Evolutionary conservation across 2,888 invertebrate genomes (phyloP), one percentile per base, ranked within the genome.

Genomic region (Adineta ricciae): DNA sequence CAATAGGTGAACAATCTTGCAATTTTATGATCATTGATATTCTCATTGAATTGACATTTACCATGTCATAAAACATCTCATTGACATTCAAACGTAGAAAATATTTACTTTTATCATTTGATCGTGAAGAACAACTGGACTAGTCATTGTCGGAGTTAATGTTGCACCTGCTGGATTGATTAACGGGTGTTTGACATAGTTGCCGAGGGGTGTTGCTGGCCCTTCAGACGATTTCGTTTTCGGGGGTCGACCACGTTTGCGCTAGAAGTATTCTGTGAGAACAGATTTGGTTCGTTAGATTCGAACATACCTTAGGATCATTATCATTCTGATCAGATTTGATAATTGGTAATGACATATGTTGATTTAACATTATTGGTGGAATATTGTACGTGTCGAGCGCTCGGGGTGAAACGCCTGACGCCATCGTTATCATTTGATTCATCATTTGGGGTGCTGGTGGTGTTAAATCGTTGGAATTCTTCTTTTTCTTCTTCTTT

Each of bases 221-320:
- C 41, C 41, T n/a, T 78, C 78, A 8, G 38, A 41, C 5, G 78
- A 78, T 78, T 78, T 78, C n/a, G 41, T 78, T 78, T 78, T 78
- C 14, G 78, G 78, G 38, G 78, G 78, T 24, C 78, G 78, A 78
- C 78, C 78, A 78, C 78, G 78, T 41, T 78, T 78, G n/a, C 78
- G 38, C 78, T 78, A 14, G 1, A 24, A 5, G 24, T 16, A 19
- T 36, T 36, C 38, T 73, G n/a, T 21, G 9, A 27, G 16, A 1
- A 14, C 1, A 32, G 11, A 16, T 14, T 27, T 14, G 14, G 21
- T 24, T 52, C 24, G 4, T 52, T 21, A 52, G 5, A 52, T 52
- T 8, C 7, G 14, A 8, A 64, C 24, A 5, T 41, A 78, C 78
- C 41, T 78, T 78, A 41, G 78, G 41, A 41, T 78, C 78, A 78